These are phyloP conservation scores for Dryas iulia DNA, from an alignment of 1,140 invertebrate species.

Conservation along the genomic window DNA sequence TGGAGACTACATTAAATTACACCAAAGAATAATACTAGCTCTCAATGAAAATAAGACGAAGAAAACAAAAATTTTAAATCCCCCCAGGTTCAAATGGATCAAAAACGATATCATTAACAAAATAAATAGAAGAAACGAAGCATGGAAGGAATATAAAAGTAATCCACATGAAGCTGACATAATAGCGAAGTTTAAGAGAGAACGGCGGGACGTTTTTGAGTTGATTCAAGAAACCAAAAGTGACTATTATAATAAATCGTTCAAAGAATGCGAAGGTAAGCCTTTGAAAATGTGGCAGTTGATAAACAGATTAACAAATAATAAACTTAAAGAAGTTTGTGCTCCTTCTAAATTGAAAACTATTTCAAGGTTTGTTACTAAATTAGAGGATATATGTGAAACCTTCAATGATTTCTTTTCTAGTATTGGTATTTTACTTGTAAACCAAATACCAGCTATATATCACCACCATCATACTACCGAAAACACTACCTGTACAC, in stretches of 20 bases:
- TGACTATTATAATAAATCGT: slow-evolving; percentile 10
- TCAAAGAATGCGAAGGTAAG: slow-evolving; percentile 7
- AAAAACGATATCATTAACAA: slow-evolving; percentile 2
- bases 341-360: slow-evolving; percentile 4
- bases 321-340: too few species aligned
- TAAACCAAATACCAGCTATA: slow-evolving; percentile 3
- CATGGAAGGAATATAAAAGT: slow-evolving; percentile 8
- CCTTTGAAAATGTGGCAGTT: slow-evolving; percentile 8
- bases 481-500: neutral
- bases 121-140: slow-evolving; percentile 6
- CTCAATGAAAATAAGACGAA: slow-evolving; percentile 7
- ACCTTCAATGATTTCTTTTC: slow-evolving; percentile 12
- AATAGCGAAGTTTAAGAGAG: slow-evolving; percentile 8
- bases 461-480: neutral
- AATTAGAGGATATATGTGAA: slow-evolving; percentile 1
- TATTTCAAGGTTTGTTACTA: slow-evolving; percentile 1
- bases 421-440: slow-evolving; percentile 3
- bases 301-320: slow-evolving; percentile 7
- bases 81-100: slow-evolving; percentile 5
- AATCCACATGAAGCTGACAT: slow-evolving; percentile 3
- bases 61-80: slow-evolving; percentile 9
- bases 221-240: slow-evolving; percentile 7
- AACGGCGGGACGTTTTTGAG: slow-evolving; percentile 6
- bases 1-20: slow-evolving; percentile 3
- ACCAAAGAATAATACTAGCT: slow-evolving; percentile 8